phyloP scores from a whole-genome alignment of 2,888 invertebrate genomes.

The Heliconius ismenius region DNA sequence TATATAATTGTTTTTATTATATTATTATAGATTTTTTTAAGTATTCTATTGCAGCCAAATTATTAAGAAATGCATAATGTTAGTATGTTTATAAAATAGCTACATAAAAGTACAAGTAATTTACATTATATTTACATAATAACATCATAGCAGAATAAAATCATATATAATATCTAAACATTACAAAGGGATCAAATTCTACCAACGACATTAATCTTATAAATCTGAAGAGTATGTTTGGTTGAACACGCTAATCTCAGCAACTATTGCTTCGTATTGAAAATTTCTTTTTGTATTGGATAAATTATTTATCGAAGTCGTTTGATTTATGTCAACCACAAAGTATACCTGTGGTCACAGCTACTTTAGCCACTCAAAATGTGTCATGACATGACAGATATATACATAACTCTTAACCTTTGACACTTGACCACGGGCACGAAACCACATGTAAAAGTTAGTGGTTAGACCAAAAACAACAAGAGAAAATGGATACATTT shows the following conservation, averaged over 20 bases:
- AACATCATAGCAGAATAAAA: too few relatives aligned
- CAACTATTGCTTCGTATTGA: background rate
- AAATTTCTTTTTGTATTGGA: background rate
- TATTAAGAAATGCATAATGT: background rate
- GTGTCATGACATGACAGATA: too few relatives aligned
- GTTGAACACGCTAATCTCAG: too few relatives aligned
- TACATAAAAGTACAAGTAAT: too few relatives aligned
- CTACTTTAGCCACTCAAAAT: too few relatives aligned
- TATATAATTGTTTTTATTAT: background rate
- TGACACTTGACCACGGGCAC: too few relatives aligned
- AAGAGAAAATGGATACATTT: background rate
- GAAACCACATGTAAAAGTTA: too few relatives aligned
- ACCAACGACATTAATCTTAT: background rate
- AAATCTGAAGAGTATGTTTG: background rate
- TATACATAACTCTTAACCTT: too few relatives aligned
- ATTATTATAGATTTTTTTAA: background rate
- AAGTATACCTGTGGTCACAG: too few relatives aligned
- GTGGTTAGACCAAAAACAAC: background rate
- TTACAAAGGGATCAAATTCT: background rate
- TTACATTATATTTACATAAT: too few relatives aligned
- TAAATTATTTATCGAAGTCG: background rate
- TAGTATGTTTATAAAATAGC: background rate
- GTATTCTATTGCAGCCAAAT: background rate
- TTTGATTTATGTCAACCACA: background rate
- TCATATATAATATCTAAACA: too few relatives aligned